Evolutionary conservation across 1,140 invertebrate species (phyloP), one percentile per base, ranked within the genome.

Genomic region (Campoletis sonorensis): DNA sequence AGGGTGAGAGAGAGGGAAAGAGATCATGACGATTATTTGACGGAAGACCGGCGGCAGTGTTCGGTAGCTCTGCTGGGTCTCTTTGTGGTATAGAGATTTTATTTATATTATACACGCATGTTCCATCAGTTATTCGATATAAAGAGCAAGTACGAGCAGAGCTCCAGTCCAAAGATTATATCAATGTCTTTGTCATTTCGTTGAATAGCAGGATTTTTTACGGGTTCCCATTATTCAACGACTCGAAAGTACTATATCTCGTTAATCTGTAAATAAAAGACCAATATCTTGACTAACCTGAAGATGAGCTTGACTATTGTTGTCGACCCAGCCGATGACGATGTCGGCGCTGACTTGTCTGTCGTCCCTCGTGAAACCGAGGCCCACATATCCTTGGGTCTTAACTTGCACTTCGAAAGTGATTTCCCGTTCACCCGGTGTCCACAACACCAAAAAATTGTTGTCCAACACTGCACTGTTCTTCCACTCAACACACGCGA

Each of bases 381-480:
- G 94, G 23, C 96, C 96, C 80, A 97, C 94, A 89, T 96, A 97
- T 83, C 96, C 96, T 84, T 94, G 93, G 64, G 96, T 96, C 90
- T 93, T 94, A 85, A 96, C 96, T 92, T 96, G 95, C 85, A 96
- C 92, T 91, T 96, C 94, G 89, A 97, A 96, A 73, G 94, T 96
- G 86, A 97, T 95, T 89, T 95, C 95, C 87, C 92, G 90, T 76
- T 92, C 90, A n/a, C 84, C 87, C 1, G 90, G 91, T 30, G 92
- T 92, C 93, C 93, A 94, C 0, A 93, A 85, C 21, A 92, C 88
- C 37, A 92, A 91, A 81, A 92, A 93, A 81, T 92, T 91, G 82
- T 92, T 90, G 86, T 93, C 92, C 79, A 93, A 84, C 33, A 90
- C 86, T 0, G 90, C 91, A 72, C 90, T 92, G 86, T 93, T 91